Evolutionary conservation across 2,797 vertebrate species (phyloP).

Genomic region (Cuculus canorus): DNA sequence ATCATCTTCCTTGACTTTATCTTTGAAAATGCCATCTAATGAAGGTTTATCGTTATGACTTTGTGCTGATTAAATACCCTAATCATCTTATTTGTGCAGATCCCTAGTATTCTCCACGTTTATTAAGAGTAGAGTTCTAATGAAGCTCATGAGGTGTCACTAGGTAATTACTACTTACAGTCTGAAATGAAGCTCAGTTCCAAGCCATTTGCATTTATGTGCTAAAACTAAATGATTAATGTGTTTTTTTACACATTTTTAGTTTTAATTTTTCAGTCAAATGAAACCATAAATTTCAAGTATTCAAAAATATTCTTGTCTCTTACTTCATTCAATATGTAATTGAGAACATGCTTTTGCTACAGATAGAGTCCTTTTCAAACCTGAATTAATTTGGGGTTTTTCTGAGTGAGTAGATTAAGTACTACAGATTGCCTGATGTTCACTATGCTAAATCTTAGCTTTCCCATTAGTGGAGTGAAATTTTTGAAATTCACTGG

Average conservation of each 20-base stretch:
- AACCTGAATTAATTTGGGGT: conserved; percentile 64
- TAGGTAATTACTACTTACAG: conserved; percentile 69
- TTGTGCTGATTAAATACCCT: conserved; percentile 62
- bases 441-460: conserved; percentile 9
- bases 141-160: conserved; percentile 54
- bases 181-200: conserved; percentile 70
- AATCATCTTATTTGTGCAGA: conserved; percentile 58
- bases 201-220: conserved; percentile 75
- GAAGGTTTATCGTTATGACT: conserved; percentile 56
- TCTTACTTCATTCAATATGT: conserved; percentile 69
- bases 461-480: conserved; percentile 9
- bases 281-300: conserved; percentile 77
- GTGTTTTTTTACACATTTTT: conserved; percentile 74
- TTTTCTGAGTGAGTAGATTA: conserved; percentile 40
- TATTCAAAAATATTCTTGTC: conserved; percentile 53
- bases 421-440: conserved; percentile 4
- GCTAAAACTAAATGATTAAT: conserved; percentile 77
- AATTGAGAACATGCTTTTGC: conserved; percentile 71
- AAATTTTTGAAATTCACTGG: conserved; percentile 15
- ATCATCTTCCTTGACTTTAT: conserved; percentile 28
- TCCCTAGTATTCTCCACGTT: conserved; percentile 29
- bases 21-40: conserved; percentile 55
- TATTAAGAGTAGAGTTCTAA: conserved; percentile 60
- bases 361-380: conserved; percentile 50
- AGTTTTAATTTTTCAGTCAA: conserved; percentile 76